phyloP scores from a whole-genome alignment of 2,888 invertebrate genomes.

The Zhuqinia jingwanae region DNA sequence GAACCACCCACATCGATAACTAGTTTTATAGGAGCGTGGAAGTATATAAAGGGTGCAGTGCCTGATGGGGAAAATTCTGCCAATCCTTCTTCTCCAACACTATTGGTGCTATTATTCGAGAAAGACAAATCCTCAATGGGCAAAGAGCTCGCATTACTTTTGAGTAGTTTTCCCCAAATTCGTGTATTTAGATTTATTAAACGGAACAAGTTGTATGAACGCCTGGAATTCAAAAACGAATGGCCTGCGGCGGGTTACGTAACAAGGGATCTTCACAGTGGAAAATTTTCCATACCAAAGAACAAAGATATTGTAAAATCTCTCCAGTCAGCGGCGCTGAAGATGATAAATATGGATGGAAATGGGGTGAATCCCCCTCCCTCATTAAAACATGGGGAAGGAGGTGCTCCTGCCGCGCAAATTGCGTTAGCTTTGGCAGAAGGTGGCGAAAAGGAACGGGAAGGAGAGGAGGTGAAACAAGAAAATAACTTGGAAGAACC shows the following conservation, averaged over 20 bases:
- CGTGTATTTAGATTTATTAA: slow-evolving; percentile 71
- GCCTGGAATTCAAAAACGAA: slow-evolving; percentile 69
- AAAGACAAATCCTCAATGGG: slow-evolving; percentile 84
- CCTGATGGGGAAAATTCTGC: background rate
- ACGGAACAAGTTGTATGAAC: slow-evolving; percentile 71
- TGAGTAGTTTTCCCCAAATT: slow-evolving; percentile 66
- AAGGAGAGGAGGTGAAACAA: slow-evolving; percentile 19
- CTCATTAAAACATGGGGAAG: background rate
- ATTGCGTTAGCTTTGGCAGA: background rate
- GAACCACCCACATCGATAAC: background rate
- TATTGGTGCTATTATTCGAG: slow-evolving; percentile 86
- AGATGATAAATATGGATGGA: slow-evolving; percentile 22
- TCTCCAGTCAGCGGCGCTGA: slow-evolving; percentile 35
- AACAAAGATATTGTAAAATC: slow-evolving; percentile 71
- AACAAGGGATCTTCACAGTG: slow-evolving; percentile 51
- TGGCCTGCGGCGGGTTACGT: slow-evolving; percentile 78
- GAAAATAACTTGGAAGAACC: slow-evolving; percentile 67
- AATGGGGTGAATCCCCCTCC: background rate
- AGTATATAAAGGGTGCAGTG: slow-evolving; percentile 80
- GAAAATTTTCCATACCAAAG: slow-evolving; percentile 60
- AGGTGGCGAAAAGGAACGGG: background rate
- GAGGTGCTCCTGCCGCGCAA: slow-evolving; percentile 2
- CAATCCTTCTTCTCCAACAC: slow-evolving; percentile 81
- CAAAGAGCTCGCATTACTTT: slow-evolving; percentile 84
- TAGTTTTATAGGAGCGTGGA: slow-evolving; percentile 82